Percentiles rank a stretch among this genome's conserved stretches.
Evolutionary conservation across 2,888 invertebrate species (phyloP).

Genomic region (Brachylomia viminalis): DNA sequence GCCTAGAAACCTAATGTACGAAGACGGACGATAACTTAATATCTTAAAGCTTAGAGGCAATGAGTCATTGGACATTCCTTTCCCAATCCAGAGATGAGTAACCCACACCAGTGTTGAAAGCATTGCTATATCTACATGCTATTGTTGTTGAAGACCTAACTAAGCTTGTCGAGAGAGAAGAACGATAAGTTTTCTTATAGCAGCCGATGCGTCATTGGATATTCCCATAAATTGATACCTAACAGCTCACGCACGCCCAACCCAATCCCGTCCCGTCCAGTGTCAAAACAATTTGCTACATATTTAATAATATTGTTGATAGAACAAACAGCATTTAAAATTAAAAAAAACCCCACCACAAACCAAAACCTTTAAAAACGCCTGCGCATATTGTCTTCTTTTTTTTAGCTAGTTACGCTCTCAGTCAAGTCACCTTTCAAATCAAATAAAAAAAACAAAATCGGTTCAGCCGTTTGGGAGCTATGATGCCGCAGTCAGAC

Average conservation of each 20-base stretch:
- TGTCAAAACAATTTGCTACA: too few species aligned
- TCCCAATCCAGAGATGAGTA: too few species aligned
- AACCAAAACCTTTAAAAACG: too few species aligned
- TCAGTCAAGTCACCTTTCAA: background rate
- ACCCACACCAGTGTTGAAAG: background rate
- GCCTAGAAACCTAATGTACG: too few species aligned
- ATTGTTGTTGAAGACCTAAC: background rate
- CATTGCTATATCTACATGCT: background rate
- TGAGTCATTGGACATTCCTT: too few species aligned
- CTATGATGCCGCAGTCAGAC: background rate
- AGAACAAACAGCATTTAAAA: too few species aligned
- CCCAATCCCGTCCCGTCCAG: background rate
- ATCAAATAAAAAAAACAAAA: background rate
- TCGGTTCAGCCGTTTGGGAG: background rate
- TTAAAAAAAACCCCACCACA: too few species aligned
- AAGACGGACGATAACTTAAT: too few species aligned
- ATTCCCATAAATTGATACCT: background rate
- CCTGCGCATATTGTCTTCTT: too few species aligned
- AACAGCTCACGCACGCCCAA: constrained; percentile 12
- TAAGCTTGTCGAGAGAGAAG: background rate
- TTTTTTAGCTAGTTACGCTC: too few species aligned
- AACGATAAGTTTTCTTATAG: background rate
- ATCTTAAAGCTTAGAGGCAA: too few species aligned
- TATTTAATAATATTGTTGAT: too few species aligned
- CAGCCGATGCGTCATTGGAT: constrained; percentile 12